Evolutionary conservation across 2,797 vertebrate genomes (phyloP), one percentile per base, ranked within the genome.

Genomic region (Manis pentadactyla): DNA sequence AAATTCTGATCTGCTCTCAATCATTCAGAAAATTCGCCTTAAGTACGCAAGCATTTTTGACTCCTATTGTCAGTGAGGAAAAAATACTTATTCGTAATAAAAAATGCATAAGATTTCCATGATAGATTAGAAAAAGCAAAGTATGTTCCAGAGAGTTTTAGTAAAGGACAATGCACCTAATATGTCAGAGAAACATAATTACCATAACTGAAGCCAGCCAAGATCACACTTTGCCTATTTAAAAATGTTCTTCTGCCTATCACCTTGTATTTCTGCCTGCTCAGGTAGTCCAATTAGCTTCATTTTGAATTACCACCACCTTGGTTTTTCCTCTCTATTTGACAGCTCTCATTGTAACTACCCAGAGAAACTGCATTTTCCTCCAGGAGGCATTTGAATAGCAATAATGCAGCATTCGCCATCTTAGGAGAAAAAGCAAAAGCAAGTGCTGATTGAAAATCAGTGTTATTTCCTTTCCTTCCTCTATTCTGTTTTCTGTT

Each of bases 261-360:
- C 46, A 90, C 37, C 31, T 95, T 90, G 68, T 12, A 71, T 81
- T 95, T 92, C 31, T 97, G 64, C n/a, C 88, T 96, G 69, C 51
- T 77, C 17, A 57, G 27, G 34, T 51, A 93, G 10, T 87, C 90
- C 34, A 88, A 66, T 89, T 95, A 82, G 59, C 37, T 92, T 85
- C 19, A 3, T 39, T 82, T 93, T 29, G 7, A 96, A 90, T 90
- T 93, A 73, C 4, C 6, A 93, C 42, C 39, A 51, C 34, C 18
- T 89, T 90, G 71, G 18, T 87, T 90, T 66, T 57, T 49, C 53
- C 4, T 11, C 17, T 90, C 4, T 79, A 94, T 93, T 97, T 84
- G 49, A 64, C 66, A 95, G 79, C 31, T 78, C 19, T 68, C 15
- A 49, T 95, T 95, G 94, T 90, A 96, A 94, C 93, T 90, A 85